A percentile compares a stretch with the other conserved stretches of the same genome.
Conservation (phyloP, 2,888 invertebrate species). For the Ennomos quercinarius region DNA sequence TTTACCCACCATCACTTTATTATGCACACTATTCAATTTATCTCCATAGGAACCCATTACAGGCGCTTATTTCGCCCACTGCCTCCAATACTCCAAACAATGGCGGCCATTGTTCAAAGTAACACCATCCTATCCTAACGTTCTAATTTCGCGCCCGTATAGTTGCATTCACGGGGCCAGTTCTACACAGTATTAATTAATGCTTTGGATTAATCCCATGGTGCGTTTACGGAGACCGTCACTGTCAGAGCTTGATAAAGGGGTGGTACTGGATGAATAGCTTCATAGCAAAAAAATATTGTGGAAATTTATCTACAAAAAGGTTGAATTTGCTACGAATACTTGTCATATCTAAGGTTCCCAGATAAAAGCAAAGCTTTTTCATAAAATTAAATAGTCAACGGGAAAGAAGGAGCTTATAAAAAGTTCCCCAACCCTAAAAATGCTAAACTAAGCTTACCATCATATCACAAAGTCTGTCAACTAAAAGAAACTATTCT, state of each 20-base stretch:
- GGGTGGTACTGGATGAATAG: conserved; percentile 12
- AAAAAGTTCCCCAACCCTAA: too few relatives aligned
- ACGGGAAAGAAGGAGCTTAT: too few relatives aligned
- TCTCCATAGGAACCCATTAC: not conserved
- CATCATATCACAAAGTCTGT: too few relatives aligned
- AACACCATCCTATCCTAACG: conserved; percentile 6
- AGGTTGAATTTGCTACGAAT: too few relatives aligned
- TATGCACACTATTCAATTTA: conserved; percentile 8
- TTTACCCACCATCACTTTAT: not conserved
- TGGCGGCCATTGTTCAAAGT: conserved; percentile 14
- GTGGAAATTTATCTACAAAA: too few relatives aligned
- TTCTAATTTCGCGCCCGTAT: conserved; percentile 19
- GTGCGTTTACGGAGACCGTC: conserved; percentile 58
- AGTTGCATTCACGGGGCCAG: conserved; percentile 42
- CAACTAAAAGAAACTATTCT: too few relatives aligned
- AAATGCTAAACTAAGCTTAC: too few relatives aligned
- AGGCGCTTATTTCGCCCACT: conserved; percentile 16
- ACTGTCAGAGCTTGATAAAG: conserved; percentile 24
- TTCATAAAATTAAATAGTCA: too few relatives aligned
- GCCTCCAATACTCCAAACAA: conserved; percentile 19
- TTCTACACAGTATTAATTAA: conserved; percentile 57
- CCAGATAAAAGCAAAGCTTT: too few relatives aligned
- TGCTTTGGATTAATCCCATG: conserved; percentile 57
- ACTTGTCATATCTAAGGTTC: too few relatives aligned
- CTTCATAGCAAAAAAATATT: too few relatives aligned